Conservation (phyloP, 1,140 invertebrate genomes). For the Marisa cornuarietis region DNA sequence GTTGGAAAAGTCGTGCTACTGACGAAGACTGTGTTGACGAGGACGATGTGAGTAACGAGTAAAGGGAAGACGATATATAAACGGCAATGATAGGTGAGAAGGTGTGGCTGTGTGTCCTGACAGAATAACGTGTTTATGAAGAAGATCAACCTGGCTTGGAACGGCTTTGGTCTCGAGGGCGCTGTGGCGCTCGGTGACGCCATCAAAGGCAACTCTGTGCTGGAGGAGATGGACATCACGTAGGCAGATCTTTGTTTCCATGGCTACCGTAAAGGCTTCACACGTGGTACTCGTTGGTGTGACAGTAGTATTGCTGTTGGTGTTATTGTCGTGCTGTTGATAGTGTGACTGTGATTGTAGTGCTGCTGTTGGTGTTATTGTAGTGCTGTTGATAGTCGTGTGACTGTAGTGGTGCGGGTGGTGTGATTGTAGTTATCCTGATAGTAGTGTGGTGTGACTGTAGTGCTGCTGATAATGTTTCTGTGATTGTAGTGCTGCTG, state of each 20-base stretch:
- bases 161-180: constrained; percentile 64
- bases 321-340: neutral
- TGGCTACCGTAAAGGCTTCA: neutral
- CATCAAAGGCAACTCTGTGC: constrained; percentile 60
- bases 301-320: neutral
- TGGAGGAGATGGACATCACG: constrained; percentile 64
- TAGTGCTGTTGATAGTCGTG: too few species aligned
- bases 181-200: constrained; percentile 60
- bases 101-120: constrained; percentile 24
- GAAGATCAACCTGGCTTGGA: constrained; percentile 64
- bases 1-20: too few species aligned
- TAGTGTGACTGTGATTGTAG: too few species aligned
- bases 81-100: neutral
- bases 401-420: neutral
- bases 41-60: too few species aligned
- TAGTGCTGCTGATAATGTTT: neutral
- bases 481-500: neutral
- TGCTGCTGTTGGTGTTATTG: neutral
- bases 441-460: neutral
- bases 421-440: neutral
- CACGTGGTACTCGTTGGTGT: neutral
- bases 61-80: too few species aligned
- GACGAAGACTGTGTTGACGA: too few species aligned
- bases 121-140: constrained; percentile 63
- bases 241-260: constrained; percentile 35